Evolutionary conservation across 1,140 invertebrate genomes (phyloP).

Genomic region (Cryptotermes secundus): DNA sequence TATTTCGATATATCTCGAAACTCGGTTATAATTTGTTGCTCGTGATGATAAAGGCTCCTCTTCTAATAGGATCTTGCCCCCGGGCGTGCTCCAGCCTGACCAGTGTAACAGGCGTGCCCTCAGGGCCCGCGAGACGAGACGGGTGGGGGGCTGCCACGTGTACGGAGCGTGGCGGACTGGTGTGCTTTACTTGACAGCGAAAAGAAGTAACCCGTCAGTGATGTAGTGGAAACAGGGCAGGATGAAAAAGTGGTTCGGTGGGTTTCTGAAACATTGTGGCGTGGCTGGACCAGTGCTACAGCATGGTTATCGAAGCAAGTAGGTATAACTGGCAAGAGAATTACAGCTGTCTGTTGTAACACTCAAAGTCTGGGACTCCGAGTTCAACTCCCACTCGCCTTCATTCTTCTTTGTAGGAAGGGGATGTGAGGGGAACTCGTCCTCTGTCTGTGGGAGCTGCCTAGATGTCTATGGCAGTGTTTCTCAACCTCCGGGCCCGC

Average conservation of each 20-base stretch:
- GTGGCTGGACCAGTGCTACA: background rate
- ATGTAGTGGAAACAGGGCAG: background rate
- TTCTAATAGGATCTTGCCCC: slow-evolving; percentile 14
- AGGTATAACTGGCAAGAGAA: background rate
- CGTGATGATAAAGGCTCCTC: slow-evolving; percentile 13
- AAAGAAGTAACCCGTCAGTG: background rate
- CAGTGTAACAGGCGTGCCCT: background rate
- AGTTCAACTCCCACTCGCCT: no score
- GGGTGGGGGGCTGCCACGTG: slow-evolving; percentile 8
- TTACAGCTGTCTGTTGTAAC: background rate
- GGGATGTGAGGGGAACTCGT: no score
- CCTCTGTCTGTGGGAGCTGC: no score
- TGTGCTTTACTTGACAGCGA: background rate
- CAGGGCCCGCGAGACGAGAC: background rate
- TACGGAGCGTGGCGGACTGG: background rate
- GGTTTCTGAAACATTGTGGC: background rate
- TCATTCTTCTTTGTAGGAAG: no score
- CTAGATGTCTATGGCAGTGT: no score
- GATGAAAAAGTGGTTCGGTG: background rate
- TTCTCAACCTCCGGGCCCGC: no score
- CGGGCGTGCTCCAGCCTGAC: background rate
- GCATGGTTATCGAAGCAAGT: no score
- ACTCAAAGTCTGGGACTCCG: no score
- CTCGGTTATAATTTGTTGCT: slow-evolving; percentile 8
- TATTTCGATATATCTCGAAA: slow-evolving; percentile 14